Conservation (phyloP, 2,888 invertebrate genomes). For the Papilio elwesi region DNA sequence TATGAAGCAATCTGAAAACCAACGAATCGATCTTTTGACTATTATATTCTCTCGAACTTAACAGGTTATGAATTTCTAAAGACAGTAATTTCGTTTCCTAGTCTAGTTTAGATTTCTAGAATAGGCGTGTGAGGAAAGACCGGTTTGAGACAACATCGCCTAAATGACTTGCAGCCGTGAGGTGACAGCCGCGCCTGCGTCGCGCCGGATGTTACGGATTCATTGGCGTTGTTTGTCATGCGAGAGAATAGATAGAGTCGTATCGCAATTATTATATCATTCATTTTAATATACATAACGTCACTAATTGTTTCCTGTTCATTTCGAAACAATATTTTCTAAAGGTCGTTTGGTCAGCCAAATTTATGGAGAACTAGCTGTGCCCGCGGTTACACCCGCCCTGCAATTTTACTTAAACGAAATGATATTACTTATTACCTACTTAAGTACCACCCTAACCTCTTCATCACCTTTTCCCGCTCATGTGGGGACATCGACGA, state of each 20-base stretch:
- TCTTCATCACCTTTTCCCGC: too few species aligned
- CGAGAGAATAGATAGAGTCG: constrained; percentile 26
- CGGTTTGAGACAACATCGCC: constrained; percentile 49
- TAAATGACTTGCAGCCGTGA: constrained; percentile 34
- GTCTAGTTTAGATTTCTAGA: constrained; percentile 56
- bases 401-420: too few species aligned
- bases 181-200: constrained; percentile 23
- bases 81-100: constrained; percentile 52
- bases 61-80: constrained; percentile 47
- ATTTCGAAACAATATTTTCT: constrained; percentile 1
- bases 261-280: constrained; percentile 19
- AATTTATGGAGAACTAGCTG: neutral
- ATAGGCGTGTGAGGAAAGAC: constrained; percentile 51
- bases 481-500: too few species aligned
- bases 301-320: constrained; percentile 26
- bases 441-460: too few species aligned
- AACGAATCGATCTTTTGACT: too few species aligned
- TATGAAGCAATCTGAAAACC: too few species aligned
- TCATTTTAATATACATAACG: neutral
- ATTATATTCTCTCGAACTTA: neutral
- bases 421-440: too few species aligned
- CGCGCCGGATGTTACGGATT: constrained; percentile 40
- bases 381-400: too few species aligned
- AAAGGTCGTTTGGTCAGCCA: neutral
- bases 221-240: constrained; percentile 11